Base-by-base conservation (phyloP, 2,113 vertebrate genomes). In the Plestiodon gilberti region DNA sequence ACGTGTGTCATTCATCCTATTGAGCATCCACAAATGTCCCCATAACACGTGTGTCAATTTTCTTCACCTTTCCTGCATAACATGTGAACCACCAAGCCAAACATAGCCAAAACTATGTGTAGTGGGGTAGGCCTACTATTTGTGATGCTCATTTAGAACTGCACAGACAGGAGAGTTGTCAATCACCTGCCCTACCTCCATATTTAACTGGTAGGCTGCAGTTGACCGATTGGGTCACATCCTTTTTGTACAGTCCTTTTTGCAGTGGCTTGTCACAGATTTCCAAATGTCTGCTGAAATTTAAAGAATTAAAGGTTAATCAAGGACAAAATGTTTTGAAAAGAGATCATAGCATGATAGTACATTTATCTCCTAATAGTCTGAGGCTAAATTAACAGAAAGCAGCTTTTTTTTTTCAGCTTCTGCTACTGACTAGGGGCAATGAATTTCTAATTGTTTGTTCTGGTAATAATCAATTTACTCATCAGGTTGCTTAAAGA, bases 231-330 rank as follows among this genome's bases (percentile, higher is more conserved):
- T 25, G 23, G 23, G 48, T 67, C 74, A 57, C 64, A 78, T 30
- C n/a, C n/a, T n/a, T n/a, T 57, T 59, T 40, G 15, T 28, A 25
- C 3, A 55, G 48, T n/a, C 90, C 73, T 92, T 78, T 89, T 55
- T 35, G 28, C 10, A 89, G 28, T 2, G 79, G 10, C 8, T 86
- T 87, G 25, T 76, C 3, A 0, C n/a, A 65, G 14, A 65, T 90
- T 86, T 92, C 70, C 69, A 83, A 87, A 43, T 88, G 77, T 61
- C 28, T 85, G 25, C 3, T 86, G 73, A 94, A 93, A 94, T 91
- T 90, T 88, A 87, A 93, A 94, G 55, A 93, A 90, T 92, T 88
- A 92, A 93, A 93, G 67, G 87, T 95, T 90, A 91, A 92, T 91
- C 83, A 92, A 92, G 94, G 84, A 73, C 74, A 92, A 92, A 93